A percentile compares a stretch with the other conserved stretches of the same genome.
These are phyloP conservation scores for Pygoscelis antarcticus DNA, from an alignment of 2,113 vertebrate genomes.

Conservation along the genomic window DNA sequence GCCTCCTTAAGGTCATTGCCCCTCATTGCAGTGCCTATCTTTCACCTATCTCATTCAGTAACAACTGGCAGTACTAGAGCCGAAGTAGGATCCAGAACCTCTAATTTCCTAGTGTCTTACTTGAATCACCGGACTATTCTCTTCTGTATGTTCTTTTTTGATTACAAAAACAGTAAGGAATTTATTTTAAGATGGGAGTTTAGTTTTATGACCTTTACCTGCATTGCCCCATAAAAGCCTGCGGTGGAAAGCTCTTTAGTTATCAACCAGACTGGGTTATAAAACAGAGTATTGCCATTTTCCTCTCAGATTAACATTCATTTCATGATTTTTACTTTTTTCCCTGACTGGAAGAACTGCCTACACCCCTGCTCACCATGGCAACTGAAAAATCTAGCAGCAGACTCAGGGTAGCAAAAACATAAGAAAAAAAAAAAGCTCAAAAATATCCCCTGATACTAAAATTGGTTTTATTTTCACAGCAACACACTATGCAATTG, in stretches of 20 bases:
- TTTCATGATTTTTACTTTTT: constrained; percentile 63
- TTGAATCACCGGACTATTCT: background rate
- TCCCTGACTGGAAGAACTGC: constrained; percentile 62
- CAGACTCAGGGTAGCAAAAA: constrained; percentile 67
- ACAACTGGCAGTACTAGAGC: background rate
- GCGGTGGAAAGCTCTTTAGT: background rate
- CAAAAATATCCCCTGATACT: constrained; percentile 73
- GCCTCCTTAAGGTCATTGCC: background rate
- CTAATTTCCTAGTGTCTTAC: background rate
- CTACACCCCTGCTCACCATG: constrained; percentile 77
- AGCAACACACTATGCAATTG: constrained; percentile 40
- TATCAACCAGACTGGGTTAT: background rate
- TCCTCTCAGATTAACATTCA: constrained; percentile 68
- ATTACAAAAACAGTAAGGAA: background rate
- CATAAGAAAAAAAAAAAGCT: constrained; percentile 11
- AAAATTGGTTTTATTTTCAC: constrained; percentile 78
- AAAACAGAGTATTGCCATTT: constrained; percentile 15
- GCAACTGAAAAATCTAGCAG: constrained; percentile 77
- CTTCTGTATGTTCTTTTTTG: background rate
- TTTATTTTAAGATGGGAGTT: background rate
- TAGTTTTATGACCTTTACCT: background rate
- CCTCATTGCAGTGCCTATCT: background rate
- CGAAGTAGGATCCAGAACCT: background rate
- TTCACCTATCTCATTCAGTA: background rate
- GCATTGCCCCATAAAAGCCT: background rate